Evolutionary conservation across 2,888 invertebrate genomes (phyloP).

Genomic region (Eutolmus rufibarbis): DNA sequence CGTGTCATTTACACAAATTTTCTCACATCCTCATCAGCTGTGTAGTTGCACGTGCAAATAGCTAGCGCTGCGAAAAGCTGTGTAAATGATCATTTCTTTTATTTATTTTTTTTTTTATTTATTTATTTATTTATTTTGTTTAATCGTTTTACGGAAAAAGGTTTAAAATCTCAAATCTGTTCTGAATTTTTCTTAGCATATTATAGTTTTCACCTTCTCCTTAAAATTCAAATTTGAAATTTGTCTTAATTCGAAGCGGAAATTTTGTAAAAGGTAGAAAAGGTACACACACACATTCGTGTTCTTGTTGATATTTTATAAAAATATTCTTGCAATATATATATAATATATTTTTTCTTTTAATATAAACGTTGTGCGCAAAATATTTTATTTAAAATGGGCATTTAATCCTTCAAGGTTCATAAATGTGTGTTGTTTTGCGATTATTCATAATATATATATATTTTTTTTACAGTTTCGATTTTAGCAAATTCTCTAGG

Average conservation of each 20-base stretch:
- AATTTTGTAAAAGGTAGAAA: conserved; percentile 28
- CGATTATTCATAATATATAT: not conserved
- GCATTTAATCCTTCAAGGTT: not conserved
- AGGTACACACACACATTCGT: not conserved
- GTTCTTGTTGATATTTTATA: conserved; percentile 5
- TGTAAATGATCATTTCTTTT: conserved; percentile 2
- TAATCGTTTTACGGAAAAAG: not conserved
- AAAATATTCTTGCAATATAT: conserved; percentile 13
- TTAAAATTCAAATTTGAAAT: conserved; percentile 7
- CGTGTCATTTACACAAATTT: conserved; percentile 16
- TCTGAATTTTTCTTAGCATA: not conserved
- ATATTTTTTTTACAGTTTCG: not conserved
- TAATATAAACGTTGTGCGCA: conserved; percentile 17
- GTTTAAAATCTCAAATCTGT: not conserved
- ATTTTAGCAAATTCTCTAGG: not conserved
- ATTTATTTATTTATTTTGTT: not conserved
- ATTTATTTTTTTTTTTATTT: not conserved
- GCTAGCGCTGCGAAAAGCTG: not conserved
- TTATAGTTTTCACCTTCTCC: not conserved
- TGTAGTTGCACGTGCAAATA: not conserved
- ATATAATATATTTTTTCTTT: not conserved
- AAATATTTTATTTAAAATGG: conserved; percentile 27
- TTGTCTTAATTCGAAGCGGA: conserved; percentile 1
- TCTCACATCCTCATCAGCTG: not conserved
- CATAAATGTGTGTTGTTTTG: not conserved